phyloP scores from a whole-genome alignment of 1,140 invertebrate species.

The Drosophila repleta region DNA sequence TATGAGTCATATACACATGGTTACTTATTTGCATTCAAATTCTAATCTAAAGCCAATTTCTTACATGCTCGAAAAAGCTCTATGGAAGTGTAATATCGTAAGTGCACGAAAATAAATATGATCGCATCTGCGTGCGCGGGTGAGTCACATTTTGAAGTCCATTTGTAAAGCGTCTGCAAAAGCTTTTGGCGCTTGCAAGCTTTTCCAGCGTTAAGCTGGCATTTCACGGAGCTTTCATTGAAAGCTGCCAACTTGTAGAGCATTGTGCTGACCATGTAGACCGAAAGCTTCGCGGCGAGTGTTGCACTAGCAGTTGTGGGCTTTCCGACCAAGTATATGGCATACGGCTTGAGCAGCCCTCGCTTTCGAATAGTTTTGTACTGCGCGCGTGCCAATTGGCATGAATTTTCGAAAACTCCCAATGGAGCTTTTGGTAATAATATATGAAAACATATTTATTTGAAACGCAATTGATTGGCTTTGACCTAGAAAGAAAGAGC shows the following conservation, averaged over 20 bases:
- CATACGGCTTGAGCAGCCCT: background rate
- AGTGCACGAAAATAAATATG: conserved; percentile 34
- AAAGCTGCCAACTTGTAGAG: conserved; percentile 26
- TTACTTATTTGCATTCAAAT: background rate
- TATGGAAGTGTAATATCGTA: conserved; percentile 5
- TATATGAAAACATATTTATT: conserved; percentile 48
- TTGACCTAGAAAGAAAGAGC: conserved; percentile 46
- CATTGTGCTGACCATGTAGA: conserved; percentile 10
- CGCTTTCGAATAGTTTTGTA: conserved; percentile 3
- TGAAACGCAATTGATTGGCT: conserved; percentile 50
- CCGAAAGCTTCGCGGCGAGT: conserved; percentile 29
- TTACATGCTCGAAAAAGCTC: background rate
- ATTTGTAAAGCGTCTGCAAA: conserved; percentile 4
- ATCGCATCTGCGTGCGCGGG: conserved; percentile 5
- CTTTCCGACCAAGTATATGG: background rate
- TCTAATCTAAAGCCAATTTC: background rate
- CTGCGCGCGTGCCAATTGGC: conserved; percentile 39
- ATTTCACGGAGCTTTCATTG: conserved; percentile 4
- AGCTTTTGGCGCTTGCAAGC: conserved; percentile 15
- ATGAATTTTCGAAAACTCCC: conserved; percentile 27
- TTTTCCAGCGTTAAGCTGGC: conserved; percentile 20
- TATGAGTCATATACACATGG: background rate
- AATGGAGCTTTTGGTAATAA: conserved; percentile 49
- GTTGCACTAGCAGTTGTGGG: background rate
- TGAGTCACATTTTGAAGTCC: conserved; percentile 24